Evolutionary conservation across 1,140 invertebrate species (phyloP), one percentile per base, ranked within the genome.

Genomic region (Dreissena rostriformis): DNA sequence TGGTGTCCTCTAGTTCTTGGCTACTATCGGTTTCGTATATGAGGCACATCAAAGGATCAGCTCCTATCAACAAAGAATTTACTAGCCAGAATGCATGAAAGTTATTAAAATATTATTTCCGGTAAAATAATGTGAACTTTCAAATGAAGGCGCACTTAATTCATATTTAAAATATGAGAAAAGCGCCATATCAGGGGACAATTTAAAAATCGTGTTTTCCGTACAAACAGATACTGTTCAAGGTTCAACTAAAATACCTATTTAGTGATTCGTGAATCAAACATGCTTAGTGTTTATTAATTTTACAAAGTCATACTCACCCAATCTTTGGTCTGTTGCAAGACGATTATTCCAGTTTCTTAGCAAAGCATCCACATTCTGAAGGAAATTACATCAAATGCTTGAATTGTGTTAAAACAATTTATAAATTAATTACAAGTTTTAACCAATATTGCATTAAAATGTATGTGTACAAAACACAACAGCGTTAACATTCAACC

Each of bases 1-100:
- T n/a, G 0, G 80, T 19, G 57, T 76, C 61, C 12, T 39, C 53
- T 1, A 28, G 17, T n/a, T 53, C 76, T 22, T 22, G 28, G 51
- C 57, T 5, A 2, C 68, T 77, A 22, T 90, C 86, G 68, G 82
- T 85, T 61, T 90, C 88, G 83, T 86, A 88, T 39, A 90, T n/a
- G 39, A 87, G 24, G 24, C 81, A 81, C 66, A 88, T 65, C 57
- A 90, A 61, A 24, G 84, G 83, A 57, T 86, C 84, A 19, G 85
- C 57, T 24, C 88, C 71, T 82, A 14, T 39, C n/a, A 82, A 66
- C 24, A 24, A 22, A 65, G 1, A 39, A 39, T 39, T n/a, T n/a
- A n/a, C n/a, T n/a, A n/a, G n/a, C n/a, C n/a, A n/a, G 39, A 2
- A 39, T 39, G 39, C 39, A 39, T 39, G 39, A 2, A 39, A 39